Evolutionary conservation across 2,113 vertebrate genomes (phyloP), one percentile per base, ranked within the genome.

Genomic region (Epinephelus fuscoguttatus): DNA sequence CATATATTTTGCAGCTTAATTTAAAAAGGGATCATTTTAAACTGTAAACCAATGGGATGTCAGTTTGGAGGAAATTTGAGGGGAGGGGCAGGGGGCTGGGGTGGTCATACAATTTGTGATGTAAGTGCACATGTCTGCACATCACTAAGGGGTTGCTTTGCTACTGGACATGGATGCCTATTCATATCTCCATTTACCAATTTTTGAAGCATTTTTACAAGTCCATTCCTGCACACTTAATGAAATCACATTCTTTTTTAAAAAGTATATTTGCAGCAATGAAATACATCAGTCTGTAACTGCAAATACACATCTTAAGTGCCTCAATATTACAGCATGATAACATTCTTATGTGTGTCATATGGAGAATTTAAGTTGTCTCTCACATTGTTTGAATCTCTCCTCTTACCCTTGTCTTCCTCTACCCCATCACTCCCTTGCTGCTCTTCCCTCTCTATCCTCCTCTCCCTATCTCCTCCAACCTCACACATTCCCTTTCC

Each of bases 31-130:
- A n/a, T 50, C 3, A 23, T 15, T 15, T 33, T 4, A 50, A 52
- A 21, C 23, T 9, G 3, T 10, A 17, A 30, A 57, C 11, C 14
- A 6, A 6, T 10, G 5, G 17, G 5, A 18, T 0, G 3, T 9
- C 21, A 64, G 8, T 50, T 14, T 0, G 3, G 8, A 10, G 23
- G 27, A 8, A 21, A n/a, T 42, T 10, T 33, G 42, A 37, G 13
- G 19, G 19, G 53, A 17, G 27, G 19, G 23, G 50, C 17, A 18
- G 60, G 27, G 25, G 3, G 27, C 21, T 0, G 1, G 27, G 69
- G 33, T 70, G 69, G 33, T 70, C 50, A 23, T 47, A 47, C 47
- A 19, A 45, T 30, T 15, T 76, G 33, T 76, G 62, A 47, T 56
- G 18, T 23, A 33, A 45, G 42, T 9, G 27, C 33, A 37, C 56